Conservation (phyloP, 2,113 vertebrate species). For the Loxodonta africana region DNA sequence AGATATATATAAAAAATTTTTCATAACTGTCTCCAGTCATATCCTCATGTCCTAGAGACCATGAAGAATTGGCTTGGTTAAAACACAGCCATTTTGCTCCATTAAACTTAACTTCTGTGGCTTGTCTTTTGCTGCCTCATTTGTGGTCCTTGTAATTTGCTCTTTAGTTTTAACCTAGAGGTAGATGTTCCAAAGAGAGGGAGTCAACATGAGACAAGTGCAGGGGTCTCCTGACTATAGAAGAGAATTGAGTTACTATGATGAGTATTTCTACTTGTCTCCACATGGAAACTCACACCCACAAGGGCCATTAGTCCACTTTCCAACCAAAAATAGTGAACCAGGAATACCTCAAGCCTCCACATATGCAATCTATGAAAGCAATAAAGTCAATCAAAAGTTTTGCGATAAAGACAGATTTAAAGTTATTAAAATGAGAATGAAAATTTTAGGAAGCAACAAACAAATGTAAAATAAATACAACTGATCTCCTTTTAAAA, state of each 20-base stretch:
- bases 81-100: neutral
- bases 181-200: neutral
- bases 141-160: neutral
- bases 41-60: neutral
- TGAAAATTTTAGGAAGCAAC: neutral
- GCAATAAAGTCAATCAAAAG: neutral
- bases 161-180: conserved; percentile 38
- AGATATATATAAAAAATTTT: neutral
- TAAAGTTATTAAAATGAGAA: neutral
- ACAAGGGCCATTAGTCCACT: neutral
- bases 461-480: neutral
- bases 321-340: neutral
- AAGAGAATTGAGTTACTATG: neutral
- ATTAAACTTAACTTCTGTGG: neutral
- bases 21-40: neutral
- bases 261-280: neutral
- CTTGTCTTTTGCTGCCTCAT: conserved; percentile 35
- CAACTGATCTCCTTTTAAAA: neutral
- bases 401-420: neutral
- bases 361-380: neutral
- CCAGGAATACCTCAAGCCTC: neutral
- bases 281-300: neutral
- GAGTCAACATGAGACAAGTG: neutral
- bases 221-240: neutral
- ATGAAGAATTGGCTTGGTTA: neutral